Base-by-base conservation (phyloP, 2,113 vertebrate genomes). In the Saccopteryx leptura region DNA sequence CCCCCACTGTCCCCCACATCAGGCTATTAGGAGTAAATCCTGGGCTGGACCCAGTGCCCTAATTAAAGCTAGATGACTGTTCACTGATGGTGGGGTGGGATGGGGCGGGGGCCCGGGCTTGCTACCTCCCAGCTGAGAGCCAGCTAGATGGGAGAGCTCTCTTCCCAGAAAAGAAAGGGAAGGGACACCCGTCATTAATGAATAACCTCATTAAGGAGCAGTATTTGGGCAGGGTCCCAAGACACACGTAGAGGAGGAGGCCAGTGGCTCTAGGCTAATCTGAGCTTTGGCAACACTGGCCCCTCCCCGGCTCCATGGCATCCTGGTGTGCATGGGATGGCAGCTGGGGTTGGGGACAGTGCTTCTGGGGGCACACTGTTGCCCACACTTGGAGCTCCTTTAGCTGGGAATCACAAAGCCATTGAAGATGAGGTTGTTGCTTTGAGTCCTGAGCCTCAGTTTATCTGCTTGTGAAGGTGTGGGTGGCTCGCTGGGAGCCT, bases 171-270 rank as follows among this genome's bases (percentile, higher is more conserved):
- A 97, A 98, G 98, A 98, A 97, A 97, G 96, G 69, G 80, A 98
- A 97, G 96, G 88, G 97, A 98, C 97, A 97, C 97, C 97, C 83
- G 28, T 98, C 98, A 98, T 98, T 98, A 98, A 98, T 98, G 98
- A 98, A 98, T 98, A 98, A 98, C 98, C 96, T 98, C 98, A 98
- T 98, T 98, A 98, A 98, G 98, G 91, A 98, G 96, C 96, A 96
- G 93, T 98, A 98, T 98, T 98, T 98, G 98, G 98, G 96, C 97
- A 98, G 97, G 97, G 98, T 98, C 98, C 97, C 98, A 98, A 98
- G 97, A 97, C 4, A 0, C 93, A 92, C 94, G 69, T 95, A 96
- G 98, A 95, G 19, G 98, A 95, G 19, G 91, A 97, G 97, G 88
- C 93, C 88, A 28, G 85, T 91, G 69, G 97, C 97, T 97, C 94